These are phyloP conservation scores for Smutsia gigantea DNA, from an alignment of 2,797 vertebrate species.

Conservation along the genomic window DNA sequence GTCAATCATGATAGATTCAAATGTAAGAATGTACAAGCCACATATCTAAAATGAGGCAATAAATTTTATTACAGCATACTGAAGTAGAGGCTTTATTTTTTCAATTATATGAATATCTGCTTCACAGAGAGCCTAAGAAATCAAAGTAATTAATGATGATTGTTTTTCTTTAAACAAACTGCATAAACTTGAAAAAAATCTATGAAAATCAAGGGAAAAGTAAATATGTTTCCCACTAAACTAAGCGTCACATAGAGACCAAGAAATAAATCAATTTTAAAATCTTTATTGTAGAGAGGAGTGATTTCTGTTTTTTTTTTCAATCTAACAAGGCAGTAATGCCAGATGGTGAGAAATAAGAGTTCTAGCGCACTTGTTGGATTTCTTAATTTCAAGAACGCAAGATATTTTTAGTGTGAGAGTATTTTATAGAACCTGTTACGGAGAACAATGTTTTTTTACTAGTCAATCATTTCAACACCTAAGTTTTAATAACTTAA, in stretches of 20 bases:
- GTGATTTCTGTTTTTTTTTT: conserved; percentile 31
- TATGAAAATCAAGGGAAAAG: conserved; percentile 49
- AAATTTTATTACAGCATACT: conserved; percentile 23
- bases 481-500: conserved; percentile 1
- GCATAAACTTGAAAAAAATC: not conserved
- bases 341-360: conserved; percentile 73
- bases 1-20: not conserved
- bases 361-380: conserved; percentile 45
- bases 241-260: conserved; percentile 62
- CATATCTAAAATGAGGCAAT: not conserved
- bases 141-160: conserved; percentile 22
- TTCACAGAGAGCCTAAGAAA: conserved; percentile 41
- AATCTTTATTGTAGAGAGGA: conserved; percentile 71
- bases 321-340: conserved; percentile 55
- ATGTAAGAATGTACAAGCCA: not conserved
- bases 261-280: conserved; percentile 76
- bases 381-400: conserved; percentile 65
- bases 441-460: conserved; percentile 60
- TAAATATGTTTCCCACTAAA: conserved; percentile 67
- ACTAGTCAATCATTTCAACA: conserved; percentile 8
- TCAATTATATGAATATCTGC: conserved; percentile 53
- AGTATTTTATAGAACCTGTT: conserved; percentile 48
- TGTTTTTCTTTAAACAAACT: conserved; percentile 29
- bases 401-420: not conserved
- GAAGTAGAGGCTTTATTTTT: conserved; percentile 22